These are phyloP conservation scores for Tipula lateralis DNA, from an alignment of 2,888 invertebrate species.

Conservation along the genomic window DNA sequence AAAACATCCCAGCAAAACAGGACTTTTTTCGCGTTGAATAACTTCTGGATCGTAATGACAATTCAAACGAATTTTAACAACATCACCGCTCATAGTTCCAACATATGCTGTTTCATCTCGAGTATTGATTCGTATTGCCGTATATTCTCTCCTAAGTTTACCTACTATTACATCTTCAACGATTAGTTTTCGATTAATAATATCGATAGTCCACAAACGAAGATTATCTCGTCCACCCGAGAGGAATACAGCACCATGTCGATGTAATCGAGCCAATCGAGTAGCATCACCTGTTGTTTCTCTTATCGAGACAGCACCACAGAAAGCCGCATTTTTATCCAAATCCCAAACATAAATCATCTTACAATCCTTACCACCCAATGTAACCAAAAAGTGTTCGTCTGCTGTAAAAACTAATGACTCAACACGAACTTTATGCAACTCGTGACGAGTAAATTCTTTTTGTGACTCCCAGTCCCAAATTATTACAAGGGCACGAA, in stretches of 20 bases:
- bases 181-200: conserved; percentile 62
- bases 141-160: conserved; percentile 70
- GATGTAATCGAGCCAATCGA: conserved; percentile 53
- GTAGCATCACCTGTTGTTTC: conserved; percentile 69
- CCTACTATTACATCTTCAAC: conserved; percentile 72
- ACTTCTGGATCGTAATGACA: conserved; percentile 53
- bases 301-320: conserved; percentile 56
- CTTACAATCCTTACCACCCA: conserved; percentile 88
- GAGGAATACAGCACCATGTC: conserved; percentile 62
- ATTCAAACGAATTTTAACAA: conserved; percentile 54
- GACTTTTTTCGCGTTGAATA: conserved; percentile 39
- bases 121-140: conserved; percentile 64
- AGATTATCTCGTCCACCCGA: conserved; percentile 70
- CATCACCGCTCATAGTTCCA: conserved; percentile 75
- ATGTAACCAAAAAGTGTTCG: conserved; percentile 74
- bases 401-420: conserved; percentile 76
- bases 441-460: conserved; percentile 64
- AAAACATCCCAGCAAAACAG: conserved; percentile 53
- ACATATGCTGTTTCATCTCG: conserved; percentile 73
- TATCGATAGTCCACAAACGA: conserved; percentile 69
- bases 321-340: conserved; percentile 57
- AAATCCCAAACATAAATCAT: conserved; percentile 83
- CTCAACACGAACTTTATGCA: conserved; percentile 84
- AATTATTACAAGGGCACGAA: conserved; percentile 77
- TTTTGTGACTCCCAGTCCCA: conserved; percentile 73